Conservation (phyloP, 2,113 vertebrate genomes). For the Craseonycteris thonglongyai region DNA sequence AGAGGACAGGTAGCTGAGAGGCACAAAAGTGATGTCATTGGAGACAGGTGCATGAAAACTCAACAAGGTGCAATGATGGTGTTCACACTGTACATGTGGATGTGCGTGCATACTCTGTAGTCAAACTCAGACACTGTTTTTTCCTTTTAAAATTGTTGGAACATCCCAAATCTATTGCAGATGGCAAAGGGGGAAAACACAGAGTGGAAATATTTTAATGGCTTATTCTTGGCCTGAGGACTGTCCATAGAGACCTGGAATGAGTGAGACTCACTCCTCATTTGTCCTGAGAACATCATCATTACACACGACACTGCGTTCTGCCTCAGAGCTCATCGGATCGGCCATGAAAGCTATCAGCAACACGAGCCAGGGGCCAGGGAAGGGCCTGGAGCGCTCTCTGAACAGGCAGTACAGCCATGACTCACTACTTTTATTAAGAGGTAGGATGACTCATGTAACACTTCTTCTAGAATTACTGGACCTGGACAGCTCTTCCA, state of each 20-base stretch:
- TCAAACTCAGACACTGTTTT: neutral
- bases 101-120: neutral
- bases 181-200: constrained; percentile 18
- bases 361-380: neutral
- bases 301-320: neutral
- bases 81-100: neutral
- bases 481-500: constrained; percentile 4
- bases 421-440: constrained; percentile 23
- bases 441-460: constrained; percentile 43
- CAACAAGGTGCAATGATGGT: neutral
- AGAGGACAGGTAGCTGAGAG: neutral
- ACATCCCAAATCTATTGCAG: constrained; percentile 39
- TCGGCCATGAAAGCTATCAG: neutral
- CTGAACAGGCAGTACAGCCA: neutral
- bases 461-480: constrained; percentile 57
- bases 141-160: constrained; percentile 24
- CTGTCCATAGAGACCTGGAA: neutral
- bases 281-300: neutral
- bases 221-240: constrained; percentile 25
- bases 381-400: neutral
- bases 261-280: neutral
- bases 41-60: neutral
- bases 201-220: constrained; percentile 40
- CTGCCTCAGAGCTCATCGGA: neutral
- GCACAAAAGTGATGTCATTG: neutral